Base-by-base conservation (phyloP, 2,888 invertebrate species). In the Mellilla xanthometata region DNA sequence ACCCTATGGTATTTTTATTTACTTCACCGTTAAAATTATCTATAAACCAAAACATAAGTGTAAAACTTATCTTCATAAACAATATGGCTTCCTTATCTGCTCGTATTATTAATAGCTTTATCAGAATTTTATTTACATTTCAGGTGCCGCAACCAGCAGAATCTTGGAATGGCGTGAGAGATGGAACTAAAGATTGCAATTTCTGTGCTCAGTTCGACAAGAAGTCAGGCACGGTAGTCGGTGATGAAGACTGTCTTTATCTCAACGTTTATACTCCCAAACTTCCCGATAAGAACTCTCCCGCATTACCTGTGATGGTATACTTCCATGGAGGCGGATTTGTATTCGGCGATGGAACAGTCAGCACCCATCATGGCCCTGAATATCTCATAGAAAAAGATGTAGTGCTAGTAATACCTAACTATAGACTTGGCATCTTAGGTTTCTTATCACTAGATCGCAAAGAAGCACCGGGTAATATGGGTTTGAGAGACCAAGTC, bases 201-300 rank as follows among this genome's bases (percentile, higher is more conserved):
- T 75, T 76, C 12, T 95, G 94, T 68, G 91, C 93, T 0, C 95
- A 95, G 68, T 84, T 87, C 48, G 91, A 91, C 58, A 85, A 80
- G 68, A 76, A 90, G 61, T 75, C 92, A 61, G 81, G 86, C n/a
- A 77, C 51, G 6, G 58, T 91, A 11, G 76, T 90, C 30, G 92
- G 92, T 11, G 81, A 85, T 54, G 92, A 93, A 63, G 93, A 93
- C 65, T 95, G 94, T 52, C 81, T 95, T 3, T 93, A 92, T 58
- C 69, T 95, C 12, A 95, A 95, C 68, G 92, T 95, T 0, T 94
- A 92, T 63, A 91, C 93, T 10, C 93, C 93, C 1, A 81, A 69
- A 47, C 60, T 91, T 50, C 76, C 79, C 0, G 34, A 62, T 5
- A 46, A 54, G 12, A 55, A 50, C 7, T 30, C 48, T 4, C 15